Evolutionary conservation across 2,888 invertebrate genomes (phyloP), one percentile per base, ranked within the genome.

Genomic region (Acheta domesticus): DNA sequence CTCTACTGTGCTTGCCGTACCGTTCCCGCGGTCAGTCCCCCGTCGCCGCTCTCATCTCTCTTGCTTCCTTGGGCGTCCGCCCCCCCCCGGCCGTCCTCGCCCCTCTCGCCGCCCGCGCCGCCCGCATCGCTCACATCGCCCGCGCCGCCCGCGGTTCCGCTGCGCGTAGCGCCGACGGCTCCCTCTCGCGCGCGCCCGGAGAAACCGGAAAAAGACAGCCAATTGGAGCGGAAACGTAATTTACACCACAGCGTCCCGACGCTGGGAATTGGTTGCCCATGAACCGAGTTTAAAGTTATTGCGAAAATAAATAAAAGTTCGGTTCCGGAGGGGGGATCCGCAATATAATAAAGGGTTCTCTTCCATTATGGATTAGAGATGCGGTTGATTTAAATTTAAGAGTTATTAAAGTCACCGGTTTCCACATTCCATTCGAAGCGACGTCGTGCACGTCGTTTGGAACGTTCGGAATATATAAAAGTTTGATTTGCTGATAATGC

Each of bases 401-500:
- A 62, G 62, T 62, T 62, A 62, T 62, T 62, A 16, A 62, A 62
- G 62, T 62, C 62, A n/a, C 62, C 16, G 62, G 62, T 14, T 62
- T n/a, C 62, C 62, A 19, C 62, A n/a, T 62, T 62, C 62, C 62
- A n/a, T 62, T 62, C 16, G 62, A 62, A 19, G 14, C 14, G 0
- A 1, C 16, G n/a, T 5, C n/a, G 62, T 62, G n/a, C 14, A 62
- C 8, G 62, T n/a, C n/a, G 62, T 62, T 62, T n/a, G n/a, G 62
- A n/a, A 5, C 14, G 36, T n/a, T 62, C n/a, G 1, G 62, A 62
- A 62, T 62, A 62, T 16, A 62, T 62, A 62, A 62, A 62, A 62
- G 62, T 62, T 62, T 62, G 62, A 62, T 62, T 62, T 62, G 62
- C 62, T 62, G 62, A 62, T 62, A 62, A 16, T 62, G 62, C 62